phyloP scores from a whole-genome alignment of 2,113 vertebrate species.

The Peromyscus maniculatus region DNA sequence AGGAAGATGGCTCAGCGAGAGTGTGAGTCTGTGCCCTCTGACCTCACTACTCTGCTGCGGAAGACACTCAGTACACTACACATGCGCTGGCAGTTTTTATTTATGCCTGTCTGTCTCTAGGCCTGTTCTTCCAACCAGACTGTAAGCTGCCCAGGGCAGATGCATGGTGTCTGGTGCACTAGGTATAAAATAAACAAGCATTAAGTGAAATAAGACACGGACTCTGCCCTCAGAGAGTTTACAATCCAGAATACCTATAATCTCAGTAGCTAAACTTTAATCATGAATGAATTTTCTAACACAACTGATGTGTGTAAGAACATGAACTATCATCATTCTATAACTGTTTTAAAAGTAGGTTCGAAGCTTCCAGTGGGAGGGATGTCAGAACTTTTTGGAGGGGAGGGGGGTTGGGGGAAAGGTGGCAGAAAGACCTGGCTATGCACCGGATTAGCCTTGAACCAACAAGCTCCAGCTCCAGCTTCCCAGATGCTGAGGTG shows the following conservation, averaged over 20 bases:
- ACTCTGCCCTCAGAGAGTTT: not conserved
- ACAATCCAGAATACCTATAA: not conserved
- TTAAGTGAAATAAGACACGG: not conserved
- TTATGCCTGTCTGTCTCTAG: not conserved
- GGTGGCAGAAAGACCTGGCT: not conserved
- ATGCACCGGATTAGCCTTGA: not conserved
- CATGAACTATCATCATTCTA: not conserved
- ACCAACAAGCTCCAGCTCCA: not conserved
- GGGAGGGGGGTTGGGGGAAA: too few relatives aligned
- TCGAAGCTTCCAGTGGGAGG: not conserved
- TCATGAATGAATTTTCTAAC: not conserved
- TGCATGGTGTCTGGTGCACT: too few relatives aligned
- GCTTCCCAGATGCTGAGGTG: not conserved
- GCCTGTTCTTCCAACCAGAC: not conserved
- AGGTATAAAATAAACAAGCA: not conserved
- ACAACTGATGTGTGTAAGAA: not conserved
- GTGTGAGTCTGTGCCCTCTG: not conserved
- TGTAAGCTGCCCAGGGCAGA: not conserved
- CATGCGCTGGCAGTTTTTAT: not conserved
- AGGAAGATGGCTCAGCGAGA: not conserved
- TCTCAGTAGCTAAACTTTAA: not conserved
- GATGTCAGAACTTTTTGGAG: not conserved
- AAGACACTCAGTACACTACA: not conserved
- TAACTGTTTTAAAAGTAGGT: not conserved
- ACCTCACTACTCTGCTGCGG: not conserved